Evolutionary conservation across 2,113 vertebrate genomes (phyloP), one percentile per base, ranked within the genome.

Genomic region (Casuarius casuarius): DNA sequence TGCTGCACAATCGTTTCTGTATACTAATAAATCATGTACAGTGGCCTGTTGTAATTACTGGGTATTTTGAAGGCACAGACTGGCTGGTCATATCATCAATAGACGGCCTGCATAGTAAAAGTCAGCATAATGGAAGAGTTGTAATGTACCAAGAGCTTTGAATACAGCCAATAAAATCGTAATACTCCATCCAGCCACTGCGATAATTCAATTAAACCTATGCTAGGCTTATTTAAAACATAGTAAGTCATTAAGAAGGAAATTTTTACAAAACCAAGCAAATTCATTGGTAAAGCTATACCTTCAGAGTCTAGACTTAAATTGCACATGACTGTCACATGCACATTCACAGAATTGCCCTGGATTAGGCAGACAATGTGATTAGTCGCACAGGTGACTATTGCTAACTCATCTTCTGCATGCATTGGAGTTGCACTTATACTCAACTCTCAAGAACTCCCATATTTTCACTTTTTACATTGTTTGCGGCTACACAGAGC

Each of bases 1-100:
- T 38, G 93, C 51, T 89, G 81, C 88, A 95, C 84, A 95, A 87
- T 94, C n/a, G 10, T 85, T 87, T 73, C 89, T 92, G 79, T 75
- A 90, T 89, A 89, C 91, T 95, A 89, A 92, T 94, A 96, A 94
- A 90, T 83, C 82, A 82, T 68, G 38, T 77, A 94, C 92, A 95
- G 83, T 83, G 76, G 76, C 56, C 91, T 90, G 75, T 84, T 97
- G 84, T 96, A 97, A 92, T 94, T 94, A 95, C 85, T 90, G 93
- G 46, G 42, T 67, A 87, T 77, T 95, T 71, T 84, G 75, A 63
- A 92, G 94, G 70, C n/a, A 89, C 48, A 92, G 90, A 84, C 84
- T 89, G 71, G 66, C 77, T 85, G 77, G 59, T 83, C 78, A 49
- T 56, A 91, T 15, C 63, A 87, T 89, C 89, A 91, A 74, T 35